A percentile compares a stretch with the other conserved stretches of the same genome.
Evolutionary conservation across 2,797 vertebrate genomes (phyloP).

Genomic region (Gallirallus australis): DNA sequence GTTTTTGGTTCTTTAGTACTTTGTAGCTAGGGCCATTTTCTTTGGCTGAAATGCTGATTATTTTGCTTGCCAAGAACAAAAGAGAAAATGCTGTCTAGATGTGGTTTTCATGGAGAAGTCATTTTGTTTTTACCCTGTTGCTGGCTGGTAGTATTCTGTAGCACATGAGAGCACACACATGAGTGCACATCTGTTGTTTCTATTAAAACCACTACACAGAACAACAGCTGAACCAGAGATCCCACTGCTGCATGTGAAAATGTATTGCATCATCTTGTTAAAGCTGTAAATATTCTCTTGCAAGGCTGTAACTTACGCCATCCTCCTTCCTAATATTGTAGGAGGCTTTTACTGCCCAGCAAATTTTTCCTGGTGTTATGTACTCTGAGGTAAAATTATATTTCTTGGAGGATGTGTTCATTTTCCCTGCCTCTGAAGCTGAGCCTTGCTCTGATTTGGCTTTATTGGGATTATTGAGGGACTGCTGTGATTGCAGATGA

Average conservation of each 20-base stretch:
- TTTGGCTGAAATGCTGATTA: background rate
- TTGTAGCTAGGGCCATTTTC: background rate
- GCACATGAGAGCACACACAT: background rate
- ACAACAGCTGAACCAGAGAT: background rate
- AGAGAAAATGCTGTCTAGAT: background rate
- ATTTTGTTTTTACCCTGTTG: background rate
- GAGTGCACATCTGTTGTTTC: background rate
- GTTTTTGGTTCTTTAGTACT: background rate
- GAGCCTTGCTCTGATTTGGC: slow-evolving; percentile 18
- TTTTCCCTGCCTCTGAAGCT: background rate
- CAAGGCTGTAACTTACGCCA: background rate
- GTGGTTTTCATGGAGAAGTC: background rate
- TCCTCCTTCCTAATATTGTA: background rate
- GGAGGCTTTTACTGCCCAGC: background rate
- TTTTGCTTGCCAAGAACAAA: background rate
- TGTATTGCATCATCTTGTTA: background rate
- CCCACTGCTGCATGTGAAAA: background rate
- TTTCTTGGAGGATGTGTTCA: background rate
- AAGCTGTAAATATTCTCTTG: background rate
- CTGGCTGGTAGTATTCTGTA: background rate
- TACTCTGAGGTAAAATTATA: background rate
- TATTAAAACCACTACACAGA: background rate
- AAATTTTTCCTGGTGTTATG: background rate
- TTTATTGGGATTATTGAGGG: background rate
- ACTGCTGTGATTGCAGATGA: slow-evolving; percentile 24